Percentiles rank a stretch among this genome's conserved stretches.
Evolutionary conservation across 1,140 invertebrate species (phyloP).

Genomic region (Heliconius nattereri): DNA sequence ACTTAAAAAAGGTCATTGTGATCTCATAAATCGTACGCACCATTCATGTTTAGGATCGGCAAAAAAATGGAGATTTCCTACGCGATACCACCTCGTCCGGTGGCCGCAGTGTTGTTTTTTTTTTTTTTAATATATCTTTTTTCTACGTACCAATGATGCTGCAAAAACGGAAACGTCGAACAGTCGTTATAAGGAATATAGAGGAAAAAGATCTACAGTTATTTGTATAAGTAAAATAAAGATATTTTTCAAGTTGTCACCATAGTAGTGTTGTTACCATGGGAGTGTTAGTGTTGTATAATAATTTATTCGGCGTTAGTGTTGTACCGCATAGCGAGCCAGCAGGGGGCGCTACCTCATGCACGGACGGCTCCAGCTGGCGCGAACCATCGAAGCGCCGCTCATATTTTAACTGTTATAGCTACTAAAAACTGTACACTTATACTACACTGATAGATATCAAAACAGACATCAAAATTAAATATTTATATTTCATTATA

Average conservation of each 20-base stretch:
- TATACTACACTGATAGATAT: slow-evolving; percentile 67
- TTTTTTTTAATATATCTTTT: slow-evolving; percentile 51
- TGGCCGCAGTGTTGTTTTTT: slow-evolving; percentile 54
- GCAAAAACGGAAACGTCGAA: slow-evolving; percentile 48
- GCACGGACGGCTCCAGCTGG: slow-evolving; percentile 45
- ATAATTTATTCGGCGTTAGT: slow-evolving; percentile 63
- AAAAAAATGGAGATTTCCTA: slow-evolving; percentile 77
- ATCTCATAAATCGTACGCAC: slow-evolving; percentile 78
- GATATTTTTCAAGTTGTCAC: slow-evolving; percentile 52
- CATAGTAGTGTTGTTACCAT: slow-evolving; percentile 48
- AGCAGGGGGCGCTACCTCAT: slow-evolving; percentile 71
- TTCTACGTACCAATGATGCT: slow-evolving; percentile 49
- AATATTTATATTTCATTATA: slow-evolving; percentile 19
- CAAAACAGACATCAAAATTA: slow-evolving; percentile 60
- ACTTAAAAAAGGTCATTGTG: slow-evolving; percentile 73
- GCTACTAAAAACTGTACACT: slow-evolving; percentile 67
- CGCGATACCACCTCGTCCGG: slow-evolving; percentile 72
- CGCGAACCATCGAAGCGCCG: slow-evolving; percentile 52
- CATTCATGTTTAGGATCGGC: slow-evolving; percentile 72
- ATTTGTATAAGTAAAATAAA: slow-evolving; percentile 30
- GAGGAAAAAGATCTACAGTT: background rate
- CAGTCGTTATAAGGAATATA: slow-evolving; percentile 17
- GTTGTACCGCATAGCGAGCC: slow-evolving; percentile 61
- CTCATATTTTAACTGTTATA: slow-evolving; percentile 68
- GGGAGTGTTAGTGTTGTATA: slow-evolving; percentile 50